Percentiles rank a stretch among this genome's conserved stretches.
phyloP scores from a whole-genome alignment of 2,113 vertebrate genomes.

The Strix aluco region DNA sequence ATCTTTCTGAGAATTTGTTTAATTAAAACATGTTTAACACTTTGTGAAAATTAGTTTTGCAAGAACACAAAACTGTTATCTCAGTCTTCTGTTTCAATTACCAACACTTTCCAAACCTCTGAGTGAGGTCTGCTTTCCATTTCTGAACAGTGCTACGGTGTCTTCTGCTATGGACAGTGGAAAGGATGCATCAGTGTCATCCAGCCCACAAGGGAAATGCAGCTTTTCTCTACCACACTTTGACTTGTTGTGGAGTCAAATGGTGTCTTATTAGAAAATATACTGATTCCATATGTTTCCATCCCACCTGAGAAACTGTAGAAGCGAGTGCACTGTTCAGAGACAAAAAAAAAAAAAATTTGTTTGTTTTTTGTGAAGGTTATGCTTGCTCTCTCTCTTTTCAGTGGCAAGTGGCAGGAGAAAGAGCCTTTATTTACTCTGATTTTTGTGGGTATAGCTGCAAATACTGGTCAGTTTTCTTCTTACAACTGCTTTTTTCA shows the following conservation, averaged over 20 bases:
- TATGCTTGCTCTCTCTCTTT: neutral
- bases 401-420: neutral
- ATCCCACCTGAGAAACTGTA: neutral
- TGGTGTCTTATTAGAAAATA: neutral
- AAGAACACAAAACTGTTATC: neutral
- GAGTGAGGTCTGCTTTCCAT: neutral
- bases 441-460: neutral
- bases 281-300: neutral
- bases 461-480: neutral
- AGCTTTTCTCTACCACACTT: neutral
- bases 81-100: neutral
- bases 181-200: neutral
- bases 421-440: neutral
- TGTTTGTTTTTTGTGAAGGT: no score
- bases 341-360: neutral
- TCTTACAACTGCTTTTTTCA: neutral
- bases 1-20: neutral
- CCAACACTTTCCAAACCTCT: neutral
- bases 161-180: neutral
- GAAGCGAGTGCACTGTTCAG: neutral
- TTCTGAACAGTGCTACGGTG: neutral
- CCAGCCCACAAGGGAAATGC: rapidly evolving
- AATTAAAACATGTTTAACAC: neutral
- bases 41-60: neutral
- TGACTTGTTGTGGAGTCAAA: neutral